Conservation (phyloP, 2,113 vertebrate genomes). For the Aegithalos caudatus region DNA sequence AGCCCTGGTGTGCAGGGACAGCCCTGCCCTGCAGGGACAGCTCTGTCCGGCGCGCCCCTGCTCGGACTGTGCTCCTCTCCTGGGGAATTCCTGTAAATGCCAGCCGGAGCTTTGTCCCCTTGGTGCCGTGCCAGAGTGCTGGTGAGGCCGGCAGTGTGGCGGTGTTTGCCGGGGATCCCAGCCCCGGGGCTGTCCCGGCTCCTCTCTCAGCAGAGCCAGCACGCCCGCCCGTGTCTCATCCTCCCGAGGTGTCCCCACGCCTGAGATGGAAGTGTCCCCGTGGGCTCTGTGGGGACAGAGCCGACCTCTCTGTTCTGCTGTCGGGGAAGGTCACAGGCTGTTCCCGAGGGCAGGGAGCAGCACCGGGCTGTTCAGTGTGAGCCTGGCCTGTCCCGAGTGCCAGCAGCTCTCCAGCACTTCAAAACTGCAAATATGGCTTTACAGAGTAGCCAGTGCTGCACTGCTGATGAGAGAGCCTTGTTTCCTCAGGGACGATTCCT, state of each 20-base stretch:
- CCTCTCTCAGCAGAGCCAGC: too few species aligned
- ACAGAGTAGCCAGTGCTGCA: not conserved
- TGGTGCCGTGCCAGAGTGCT: not conserved
- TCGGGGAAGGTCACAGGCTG: accelerated
- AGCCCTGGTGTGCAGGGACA: too few species aligned
- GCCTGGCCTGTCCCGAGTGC: accelerated
- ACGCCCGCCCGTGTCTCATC: too few species aligned
- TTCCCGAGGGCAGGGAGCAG: not conserved
- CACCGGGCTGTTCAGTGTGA: accelerated
- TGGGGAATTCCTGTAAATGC: accelerated
- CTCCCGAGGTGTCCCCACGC: accelerated
- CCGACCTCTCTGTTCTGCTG: accelerated
- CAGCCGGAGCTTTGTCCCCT: not conserved
- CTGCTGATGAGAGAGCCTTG: not conserved
- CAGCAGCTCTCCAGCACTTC: not conserved
- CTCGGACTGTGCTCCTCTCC: not conserved
- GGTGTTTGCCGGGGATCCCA: not conserved
- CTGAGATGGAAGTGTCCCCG: accelerated
- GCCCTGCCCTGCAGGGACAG: too few species aligned
- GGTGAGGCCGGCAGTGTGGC: accelerated
- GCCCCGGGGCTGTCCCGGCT: accelerated
- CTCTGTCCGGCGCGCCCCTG: too few species aligned
- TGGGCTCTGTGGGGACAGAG: accelerated
- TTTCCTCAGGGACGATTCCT: not conserved
- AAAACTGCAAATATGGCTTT: not conserved